Base-by-base conservation (phyloP, 2,888 invertebrate genomes). In the Drosophila nr. fundita region DNA sequence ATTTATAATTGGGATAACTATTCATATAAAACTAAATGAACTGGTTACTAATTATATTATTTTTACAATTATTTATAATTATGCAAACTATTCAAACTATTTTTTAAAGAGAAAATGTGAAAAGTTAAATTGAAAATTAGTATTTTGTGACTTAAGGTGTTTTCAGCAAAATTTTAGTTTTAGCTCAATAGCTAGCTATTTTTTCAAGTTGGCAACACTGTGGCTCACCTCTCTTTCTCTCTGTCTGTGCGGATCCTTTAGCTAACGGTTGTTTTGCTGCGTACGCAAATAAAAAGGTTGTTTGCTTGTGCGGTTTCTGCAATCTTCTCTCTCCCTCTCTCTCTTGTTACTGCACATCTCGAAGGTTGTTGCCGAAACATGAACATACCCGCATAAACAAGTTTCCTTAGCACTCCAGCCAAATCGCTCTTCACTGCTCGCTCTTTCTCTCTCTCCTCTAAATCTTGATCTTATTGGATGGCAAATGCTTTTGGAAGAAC, bases 181-280 rank as follows among this genome's bases (percentile, higher is more conserved):
- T 24, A 7, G 11, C 10, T 5, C 3, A 18, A 13, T 42, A 30
- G 24, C 36, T 21, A 21, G 10, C n/a, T 29, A 29, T 13, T 30
- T 55, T 8, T 29, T 2, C 4, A 36, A n/a, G 27, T n/a, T 27
- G 29, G 57, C 24, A 55, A 50, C 30, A 15, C 48, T 45, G 45
- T 57, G 10, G 3, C 45, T 38, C 27, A 36, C 13, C 34, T 21
- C 27, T 4, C 40, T 24, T 15, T 38, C 55, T 62, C 13, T 38
- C 29, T 32, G 7, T 50, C 45, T 63, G 15, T 55, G 30, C 30
- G 18, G 69, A 87, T 84, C 87, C 87, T 69, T 74, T 32, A 49
- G 58, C 80, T 84, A 84, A 87, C 84, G 84, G 84, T 87, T 84
- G 60, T 75, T 86, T 62, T 61, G 45, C 59, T 57, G 58, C 40